Percentiles rank a stretch among this genome's conserved stretches.
Evolutionary conservation across 2,888 invertebrate genomes (phyloP).

Genomic region (Peribatodes rhomboidaria): DNA sequence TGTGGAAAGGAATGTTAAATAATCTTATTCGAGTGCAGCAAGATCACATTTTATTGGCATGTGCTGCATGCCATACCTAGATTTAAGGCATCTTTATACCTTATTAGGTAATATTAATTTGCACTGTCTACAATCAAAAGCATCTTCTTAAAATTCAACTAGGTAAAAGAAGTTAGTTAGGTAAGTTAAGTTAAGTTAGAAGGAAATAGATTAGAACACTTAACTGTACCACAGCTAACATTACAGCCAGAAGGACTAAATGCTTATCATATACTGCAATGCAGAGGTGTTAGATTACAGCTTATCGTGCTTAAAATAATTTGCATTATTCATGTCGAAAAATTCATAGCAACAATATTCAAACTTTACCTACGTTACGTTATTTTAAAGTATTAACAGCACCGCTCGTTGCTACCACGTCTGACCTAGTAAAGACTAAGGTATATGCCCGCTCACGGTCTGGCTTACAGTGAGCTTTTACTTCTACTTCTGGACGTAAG

Average conservation of each 20-base stretch:
- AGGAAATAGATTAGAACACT: neutral
- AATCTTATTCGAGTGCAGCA: no score
- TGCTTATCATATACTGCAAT: slow-evolving; percentile 21
- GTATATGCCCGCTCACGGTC: neutral
- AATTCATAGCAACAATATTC: slow-evolving; percentile 3
- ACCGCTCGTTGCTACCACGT: slow-evolving; percentile 2
- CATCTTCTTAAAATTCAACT: no score
- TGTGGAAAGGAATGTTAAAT: no score
- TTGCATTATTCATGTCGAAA: slow-evolving; percentile 21
- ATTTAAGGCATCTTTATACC: no score
- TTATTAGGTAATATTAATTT: no score
- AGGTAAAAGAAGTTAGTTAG: no score
- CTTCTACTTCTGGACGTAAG: slow-evolving; percentile 19
- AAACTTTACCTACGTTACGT: neutral
- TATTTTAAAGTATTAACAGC: slow-evolving; percentile 15
- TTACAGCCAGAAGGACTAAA: neutral
- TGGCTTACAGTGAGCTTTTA: slow-evolving; percentile 13
- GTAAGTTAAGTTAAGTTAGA: no score
- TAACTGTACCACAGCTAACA: neutral
- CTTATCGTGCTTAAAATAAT: slow-evolving; percentile 13
- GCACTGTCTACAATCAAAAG: no score
- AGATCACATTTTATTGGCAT: no score
- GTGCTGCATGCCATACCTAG: no score
- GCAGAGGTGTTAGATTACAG: slow-evolving; percentile 24
- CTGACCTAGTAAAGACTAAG: slow-evolving; percentile 20